Conservation (phyloP, 92 coral and sea anemone genomes). For the Epizoanthus rinbou region DNA sequence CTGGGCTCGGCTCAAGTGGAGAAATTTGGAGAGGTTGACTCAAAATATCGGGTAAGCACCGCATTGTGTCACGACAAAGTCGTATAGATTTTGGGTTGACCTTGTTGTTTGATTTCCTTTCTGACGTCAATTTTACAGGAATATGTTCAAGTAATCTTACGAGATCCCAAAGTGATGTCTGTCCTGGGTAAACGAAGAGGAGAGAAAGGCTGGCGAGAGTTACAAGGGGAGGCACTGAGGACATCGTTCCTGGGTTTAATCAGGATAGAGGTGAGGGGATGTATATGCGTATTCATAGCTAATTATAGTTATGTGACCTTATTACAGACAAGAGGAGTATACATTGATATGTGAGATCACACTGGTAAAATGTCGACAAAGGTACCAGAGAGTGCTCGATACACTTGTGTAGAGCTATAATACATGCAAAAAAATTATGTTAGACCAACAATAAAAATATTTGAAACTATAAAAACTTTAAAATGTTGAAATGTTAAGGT, state of each 20-base stretch:
- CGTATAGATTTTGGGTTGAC: not conserved
- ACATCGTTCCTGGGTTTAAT: conserved; percentile 64
- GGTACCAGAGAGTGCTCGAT: too few relatives aligned
- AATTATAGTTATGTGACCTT: too few relatives aligned
- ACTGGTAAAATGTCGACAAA: too few relatives aligned
- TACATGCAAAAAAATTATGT: too few relatives aligned
- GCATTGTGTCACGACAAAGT: not conserved
- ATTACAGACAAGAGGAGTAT: too few relatives aligned
- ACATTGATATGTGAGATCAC: too few relatives aligned
- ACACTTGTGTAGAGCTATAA: too few relatives aligned
- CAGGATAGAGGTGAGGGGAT: conserved; percentile 67
- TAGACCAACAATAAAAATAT: too few relatives aligned
- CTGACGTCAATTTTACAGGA: conserved; percentile 52
- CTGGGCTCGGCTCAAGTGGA: conserved; percentile 51
- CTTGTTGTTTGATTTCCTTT: not conserved
- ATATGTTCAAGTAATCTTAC: conserved; percentile 68
- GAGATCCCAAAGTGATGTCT: conserved; percentile 83
- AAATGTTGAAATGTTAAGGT: too few relatives aligned
- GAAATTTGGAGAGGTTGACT: conserved; percentile 68
- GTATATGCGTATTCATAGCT: too few relatives aligned
- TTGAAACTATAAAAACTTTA: too few relatives aligned
- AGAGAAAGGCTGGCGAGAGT: conserved; percentile 90
- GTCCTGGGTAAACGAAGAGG: conserved; percentile 84
- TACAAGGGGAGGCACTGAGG: conserved; percentile 87
- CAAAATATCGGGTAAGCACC: conserved; percentile 76